These are phyloP conservation scores for Himalopsyche japonica DNA, from an alignment of 2,888 invertebrate genomes.

Conservation along the genomic window DNA sequence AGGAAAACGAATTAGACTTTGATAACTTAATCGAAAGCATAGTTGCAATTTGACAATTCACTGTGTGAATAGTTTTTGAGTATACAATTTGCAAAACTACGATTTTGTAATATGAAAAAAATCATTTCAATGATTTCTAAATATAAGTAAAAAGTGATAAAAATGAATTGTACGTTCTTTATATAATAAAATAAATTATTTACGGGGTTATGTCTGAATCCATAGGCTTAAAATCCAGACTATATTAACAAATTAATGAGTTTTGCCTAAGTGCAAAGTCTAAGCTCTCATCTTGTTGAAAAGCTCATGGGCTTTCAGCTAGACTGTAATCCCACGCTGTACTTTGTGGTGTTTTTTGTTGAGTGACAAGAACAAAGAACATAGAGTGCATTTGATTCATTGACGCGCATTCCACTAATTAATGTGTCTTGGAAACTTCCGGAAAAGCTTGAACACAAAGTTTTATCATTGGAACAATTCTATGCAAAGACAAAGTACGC, in stretches of 20 bases:
- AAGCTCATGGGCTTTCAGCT: not conserved
- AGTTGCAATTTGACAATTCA: no score
- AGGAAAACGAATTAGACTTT: no score
- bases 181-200: not conserved
- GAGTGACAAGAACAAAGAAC: not conserved
- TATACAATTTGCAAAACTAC: no score
- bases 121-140: no score
- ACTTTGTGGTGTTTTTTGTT: not conserved
- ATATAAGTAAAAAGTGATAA: no score
- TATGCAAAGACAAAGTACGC: not conserved
- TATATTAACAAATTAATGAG: not conserved
- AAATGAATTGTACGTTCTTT: no score
- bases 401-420: not conserved
- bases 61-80: no score
- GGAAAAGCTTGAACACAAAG: not conserved
- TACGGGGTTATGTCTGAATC: not conserved
- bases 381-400: not conserved
- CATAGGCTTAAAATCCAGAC: not conserved
- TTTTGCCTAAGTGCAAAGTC: not conserved
- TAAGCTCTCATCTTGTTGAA: not conserved
- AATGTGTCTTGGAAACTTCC: not conserved
- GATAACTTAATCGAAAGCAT: no score
- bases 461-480: not conserved
- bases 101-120: no score
- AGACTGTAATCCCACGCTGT: not conserved